A percentile compares a stretch with the other conserved stretches of the same genome.
Evolutionary conservation across 2,888 invertebrate genomes (phyloP).

Genomic region (Perizoma flavofasciatum): DNA sequence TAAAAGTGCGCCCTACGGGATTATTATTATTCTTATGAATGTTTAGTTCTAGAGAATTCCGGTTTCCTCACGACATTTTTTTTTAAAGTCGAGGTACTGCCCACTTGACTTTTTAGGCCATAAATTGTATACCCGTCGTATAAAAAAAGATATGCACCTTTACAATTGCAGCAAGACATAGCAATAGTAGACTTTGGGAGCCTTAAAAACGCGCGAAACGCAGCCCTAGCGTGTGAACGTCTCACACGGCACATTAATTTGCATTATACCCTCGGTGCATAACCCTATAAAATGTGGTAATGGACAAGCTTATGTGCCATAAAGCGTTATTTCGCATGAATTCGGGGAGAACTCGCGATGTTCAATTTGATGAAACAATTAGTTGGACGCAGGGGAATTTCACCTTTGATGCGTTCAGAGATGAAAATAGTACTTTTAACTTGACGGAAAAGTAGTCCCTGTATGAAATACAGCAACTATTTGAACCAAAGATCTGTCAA

Average conservation of each 20-base stretch:
- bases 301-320: constrained; percentile 70
- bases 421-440: neutral
- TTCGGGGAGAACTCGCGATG: constrained; percentile 49
- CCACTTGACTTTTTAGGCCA: no score
- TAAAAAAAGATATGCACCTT: no score
- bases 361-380: constrained; percentile 67
- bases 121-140: no score
- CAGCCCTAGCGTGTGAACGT: constrained; percentile 60
- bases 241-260: constrained; percentile 74
- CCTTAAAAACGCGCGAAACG: constrained; percentile 24
- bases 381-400: constrained; percentile 53
- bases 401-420: constrained; percentile 43
- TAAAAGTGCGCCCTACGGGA: no score
- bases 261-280: constrained; percentile 74
- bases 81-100: no score
- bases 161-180: no score
- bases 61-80: no score
- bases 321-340: constrained; percentile 67
- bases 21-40: no score
- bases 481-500: no score
- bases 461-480: neutral
- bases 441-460: no score
- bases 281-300: constrained; percentile 77
- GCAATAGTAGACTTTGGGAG: no score
- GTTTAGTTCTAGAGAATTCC: no score